Conservation (phyloP, 2,888 invertebrate genomes). For the Neoaliturus tenellus region DNA sequence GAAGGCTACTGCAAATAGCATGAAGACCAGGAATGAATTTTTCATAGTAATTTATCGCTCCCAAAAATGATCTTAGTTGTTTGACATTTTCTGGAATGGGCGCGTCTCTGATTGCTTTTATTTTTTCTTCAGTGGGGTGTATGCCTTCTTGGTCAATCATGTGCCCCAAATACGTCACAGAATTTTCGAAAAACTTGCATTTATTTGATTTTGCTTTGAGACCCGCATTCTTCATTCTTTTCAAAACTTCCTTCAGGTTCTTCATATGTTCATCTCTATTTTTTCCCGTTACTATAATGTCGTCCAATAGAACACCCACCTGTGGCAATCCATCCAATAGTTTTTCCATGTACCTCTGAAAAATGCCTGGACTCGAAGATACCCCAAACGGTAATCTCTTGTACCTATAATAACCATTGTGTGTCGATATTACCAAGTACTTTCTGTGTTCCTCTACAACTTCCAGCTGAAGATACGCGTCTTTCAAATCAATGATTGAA, state of each 20-base stretch:
- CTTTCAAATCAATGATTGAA: not conserved
- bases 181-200: too few species aligned
- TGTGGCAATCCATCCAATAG: not conserved
- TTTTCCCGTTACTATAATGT: not conserved
- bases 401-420: not conserved
- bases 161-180: too few species aligned
- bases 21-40: too few species aligned
- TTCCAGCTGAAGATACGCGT: not conserved
- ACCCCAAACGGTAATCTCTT: not conserved
- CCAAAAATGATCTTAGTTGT: too few species aligned
- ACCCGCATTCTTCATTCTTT: not conserved
- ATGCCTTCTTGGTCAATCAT: too few species aligned
- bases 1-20: too few species aligned
- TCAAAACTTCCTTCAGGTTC: not conserved
- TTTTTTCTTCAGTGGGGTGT: too few species aligned
- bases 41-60: too few species aligned
- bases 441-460: slow-evolving; percentile 3
- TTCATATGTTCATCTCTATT: not conserved
- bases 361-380: not conserved
- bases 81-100: too few species aligned
- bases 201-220: not conserved
- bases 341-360: not conserved
- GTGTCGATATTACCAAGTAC: not conserved
- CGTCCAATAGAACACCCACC: not conserved
- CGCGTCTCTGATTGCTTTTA: too few species aligned